phyloP scores from a whole-genome alignment of 2,113 vertebrate genomes.

The Xenus cinereus region DNA sequence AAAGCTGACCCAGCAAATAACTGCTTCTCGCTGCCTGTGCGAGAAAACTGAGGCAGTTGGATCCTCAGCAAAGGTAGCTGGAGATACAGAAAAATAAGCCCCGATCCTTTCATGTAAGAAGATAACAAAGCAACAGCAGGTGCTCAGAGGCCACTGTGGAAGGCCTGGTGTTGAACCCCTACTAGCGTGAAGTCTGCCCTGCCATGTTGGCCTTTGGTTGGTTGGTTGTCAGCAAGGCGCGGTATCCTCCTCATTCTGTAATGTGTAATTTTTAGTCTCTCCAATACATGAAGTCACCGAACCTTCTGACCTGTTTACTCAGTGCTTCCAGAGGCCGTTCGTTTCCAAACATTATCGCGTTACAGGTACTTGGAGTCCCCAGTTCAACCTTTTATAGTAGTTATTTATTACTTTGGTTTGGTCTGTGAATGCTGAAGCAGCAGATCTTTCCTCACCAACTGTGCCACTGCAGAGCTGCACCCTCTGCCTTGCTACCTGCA shows the following conservation, averaged over 20 bases:
- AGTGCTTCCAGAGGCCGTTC: neutral
- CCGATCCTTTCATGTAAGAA: neutral
- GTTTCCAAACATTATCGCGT: neutral
- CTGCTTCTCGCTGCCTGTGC: constrained; percentile 11
- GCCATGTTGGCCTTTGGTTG: neutral
- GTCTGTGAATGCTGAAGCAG: neutral
- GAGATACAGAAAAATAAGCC: neutral
- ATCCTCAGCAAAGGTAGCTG: constrained; percentile 10
- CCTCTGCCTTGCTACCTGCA: neutral
- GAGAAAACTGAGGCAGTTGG: constrained; percentile 4
- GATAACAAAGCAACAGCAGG: constrained; percentile 33
- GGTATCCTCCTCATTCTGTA: neutral
- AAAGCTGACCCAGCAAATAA: constrained; percentile 61
- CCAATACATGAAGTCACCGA: neutral
- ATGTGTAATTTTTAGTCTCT: neutral
- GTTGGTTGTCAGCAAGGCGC: neutral
- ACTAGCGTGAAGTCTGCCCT: neutral
- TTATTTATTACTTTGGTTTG: constrained; percentile 50
- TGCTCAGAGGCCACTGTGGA: neutral
- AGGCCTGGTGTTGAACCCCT: neutral
- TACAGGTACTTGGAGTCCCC: constrained; percentile 25
- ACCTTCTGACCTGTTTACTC: constrained; percentile 37
- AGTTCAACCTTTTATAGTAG: constrained; percentile 4
- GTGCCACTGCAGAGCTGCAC: neutral
- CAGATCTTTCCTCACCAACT: neutral